A percentile compares a stretch with the other conserved stretches of the same genome.
Conservation (phyloP, 2,113 vertebrate species). For the Anseranas semipalmata region DNA sequence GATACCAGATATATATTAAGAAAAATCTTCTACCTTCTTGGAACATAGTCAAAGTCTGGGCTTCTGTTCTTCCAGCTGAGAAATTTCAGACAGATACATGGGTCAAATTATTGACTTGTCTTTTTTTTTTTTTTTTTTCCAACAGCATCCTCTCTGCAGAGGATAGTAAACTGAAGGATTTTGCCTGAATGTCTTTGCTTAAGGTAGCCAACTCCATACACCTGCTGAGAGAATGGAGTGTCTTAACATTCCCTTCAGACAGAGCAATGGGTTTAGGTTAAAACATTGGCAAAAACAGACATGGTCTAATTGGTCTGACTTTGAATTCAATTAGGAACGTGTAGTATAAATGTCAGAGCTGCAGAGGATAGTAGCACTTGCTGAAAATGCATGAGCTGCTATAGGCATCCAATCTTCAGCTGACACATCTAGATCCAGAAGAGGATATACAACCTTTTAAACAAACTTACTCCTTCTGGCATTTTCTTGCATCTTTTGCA, state of each 20-base stretch:
- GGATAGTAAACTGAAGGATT: background rate
- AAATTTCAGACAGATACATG: background rate
- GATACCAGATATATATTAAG: background rate
- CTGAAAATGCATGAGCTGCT: background rate
- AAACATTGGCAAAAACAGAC: background rate
- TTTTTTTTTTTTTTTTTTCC: background rate
- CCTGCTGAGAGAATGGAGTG: background rate
- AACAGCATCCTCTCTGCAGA: background rate
- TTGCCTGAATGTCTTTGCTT: background rate
- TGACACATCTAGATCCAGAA: background rate
- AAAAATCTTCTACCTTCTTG: background rate
- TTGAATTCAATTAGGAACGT: background rate
- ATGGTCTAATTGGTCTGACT: accelerated
- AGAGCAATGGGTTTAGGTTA: background rate
- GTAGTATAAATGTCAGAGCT: background rate
- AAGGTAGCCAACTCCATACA: background rate
- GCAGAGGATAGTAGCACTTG: background rate
- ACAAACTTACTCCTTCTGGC: background rate
- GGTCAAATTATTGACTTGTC: background rate
- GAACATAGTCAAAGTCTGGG: background rate
- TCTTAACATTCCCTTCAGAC: background rate
- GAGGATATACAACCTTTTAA: background rate
- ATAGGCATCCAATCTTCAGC: background rate
- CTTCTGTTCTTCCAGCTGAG: background rate
- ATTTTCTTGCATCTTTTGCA: background rate